Evolutionary conservation across 2,113 vertebrate genomes (phyloP), one percentile per base, ranked within the genome.

Genomic region (Cromileptes altivelis): DNA sequence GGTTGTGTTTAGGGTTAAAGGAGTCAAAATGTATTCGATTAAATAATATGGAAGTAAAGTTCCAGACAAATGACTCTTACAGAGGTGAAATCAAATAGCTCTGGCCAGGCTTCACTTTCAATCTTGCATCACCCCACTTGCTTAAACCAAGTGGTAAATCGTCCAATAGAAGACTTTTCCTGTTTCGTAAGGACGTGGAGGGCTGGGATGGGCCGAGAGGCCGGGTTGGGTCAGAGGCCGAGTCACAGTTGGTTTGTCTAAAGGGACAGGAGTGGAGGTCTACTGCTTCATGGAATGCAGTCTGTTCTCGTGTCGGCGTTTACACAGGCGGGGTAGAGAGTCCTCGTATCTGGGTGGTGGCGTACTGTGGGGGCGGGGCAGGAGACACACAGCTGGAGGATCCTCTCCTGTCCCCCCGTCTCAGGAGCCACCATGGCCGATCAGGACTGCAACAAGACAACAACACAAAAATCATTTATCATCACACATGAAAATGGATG

Each of bases 381-480:
- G 79, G 76, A 73, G 78, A 76, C 63, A 21, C 61, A 62, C 18
- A 60, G 73, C 61, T 69, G 64, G 60, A 70, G 78, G 76, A 42
- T 75, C 58, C 70, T 85, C 84, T 81, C 74, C 82, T 72, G 70
- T 72, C 75, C 78, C 78, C 69, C 82, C 42, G 4, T 81, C 47
- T 82, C 78, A 86, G 69, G 80, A 82, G 90, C 88, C 81, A 80
- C 70, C 57, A 61, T 25, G 42, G 65, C 61, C 67, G n/a, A 95
- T 95, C 94, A 95, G 82, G 94, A 95, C 94, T 95, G 94, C 33
- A 70, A 91, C 1, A 14, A 89, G 33, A 89, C 45, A 55, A 63
- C 30, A 69, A 64, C 56, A 65, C 21, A 77, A n/a, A 74, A 10
- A 50, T 53, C 7, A 25, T 37, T 37, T 37, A 25, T 60, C 33